These are phyloP conservation scores for Tortricodes alternella DNA, from an alignment of 2,888 invertebrate genomes.

Conservation along the genomic window DNA sequence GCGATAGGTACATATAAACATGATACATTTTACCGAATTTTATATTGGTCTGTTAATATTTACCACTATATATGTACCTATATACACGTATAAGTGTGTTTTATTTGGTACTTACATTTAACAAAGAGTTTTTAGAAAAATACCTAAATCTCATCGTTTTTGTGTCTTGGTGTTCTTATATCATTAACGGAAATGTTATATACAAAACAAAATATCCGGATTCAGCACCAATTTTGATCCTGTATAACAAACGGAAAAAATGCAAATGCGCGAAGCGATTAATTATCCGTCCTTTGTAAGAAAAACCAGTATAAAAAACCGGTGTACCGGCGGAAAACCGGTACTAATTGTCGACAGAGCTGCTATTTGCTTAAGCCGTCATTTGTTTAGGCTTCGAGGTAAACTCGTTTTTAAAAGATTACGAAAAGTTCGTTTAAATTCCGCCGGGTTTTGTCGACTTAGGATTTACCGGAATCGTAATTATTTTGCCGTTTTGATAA, in stretches of 20 bases:
- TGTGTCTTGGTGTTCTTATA: no score
- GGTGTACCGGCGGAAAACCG: conserved; percentile 45
- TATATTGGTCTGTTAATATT: no score
- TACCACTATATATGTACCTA: no score
- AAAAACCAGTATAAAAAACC: conserved; percentile 44
- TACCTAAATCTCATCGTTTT: no score
- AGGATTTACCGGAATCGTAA: background rate
- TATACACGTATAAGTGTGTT: no score
- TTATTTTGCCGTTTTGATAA: conserved; percentile 8
- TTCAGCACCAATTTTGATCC: conserved; percentile 3
- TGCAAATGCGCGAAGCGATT: conserved; percentile 59
- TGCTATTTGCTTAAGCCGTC: conserved; percentile 30
- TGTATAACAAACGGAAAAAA: conserved; percentile 34
- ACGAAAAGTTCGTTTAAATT: conserved; percentile 38
- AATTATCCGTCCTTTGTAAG: conserved; percentile 46
- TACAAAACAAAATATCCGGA: conserved; percentile 3
- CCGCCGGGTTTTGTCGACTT: conserved; percentile 33
- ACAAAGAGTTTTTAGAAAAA: no score
- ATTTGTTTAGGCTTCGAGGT: conserved; percentile 41
- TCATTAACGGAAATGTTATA: no score
- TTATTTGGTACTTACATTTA: no score
- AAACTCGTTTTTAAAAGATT: conserved; percentile 39
- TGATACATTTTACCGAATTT: no score
- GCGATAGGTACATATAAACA: no score
- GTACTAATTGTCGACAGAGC: conserved; percentile 33